Evolutionary conservation across 2,888 invertebrate species (phyloP).

Genomic region (Agrochola circellaris): DNA sequence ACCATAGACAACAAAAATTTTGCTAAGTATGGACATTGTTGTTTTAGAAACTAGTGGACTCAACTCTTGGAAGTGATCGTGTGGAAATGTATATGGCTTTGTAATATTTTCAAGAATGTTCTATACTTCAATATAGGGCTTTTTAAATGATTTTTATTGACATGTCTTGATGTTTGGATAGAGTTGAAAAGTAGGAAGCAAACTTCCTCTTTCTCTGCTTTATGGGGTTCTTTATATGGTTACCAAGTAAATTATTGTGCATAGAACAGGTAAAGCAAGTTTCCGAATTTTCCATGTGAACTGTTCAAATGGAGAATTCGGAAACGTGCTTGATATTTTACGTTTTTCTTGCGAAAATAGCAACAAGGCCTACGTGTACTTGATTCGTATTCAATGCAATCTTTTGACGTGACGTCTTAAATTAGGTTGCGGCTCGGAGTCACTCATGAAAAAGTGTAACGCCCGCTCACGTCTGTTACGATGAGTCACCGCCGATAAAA

Average conservation of each 20-base stretch:
- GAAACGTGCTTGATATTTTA: not conserved
- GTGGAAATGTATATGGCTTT: not conserved
- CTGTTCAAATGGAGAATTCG: too few species aligned
- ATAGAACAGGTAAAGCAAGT: slow-evolving; percentile 1
- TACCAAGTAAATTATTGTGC: not conserved
- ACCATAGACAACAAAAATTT: too few species aligned
- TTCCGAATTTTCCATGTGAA: not conserved
- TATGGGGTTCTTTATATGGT: not conserved
- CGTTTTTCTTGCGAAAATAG: not conserved
- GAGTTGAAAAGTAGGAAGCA: too few species aligned
- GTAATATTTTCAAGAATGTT: slow-evolving; percentile 6
- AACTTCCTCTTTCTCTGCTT: not conserved
- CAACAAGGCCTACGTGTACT: not conserved
- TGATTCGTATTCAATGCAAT: slow-evolving; percentile 1
- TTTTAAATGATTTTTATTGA: not conserved
- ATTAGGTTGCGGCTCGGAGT: too few species aligned
- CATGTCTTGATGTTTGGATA: not conserved
- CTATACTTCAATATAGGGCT: not conserved
- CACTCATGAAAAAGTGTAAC: too few species aligned
- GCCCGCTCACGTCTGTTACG: too few species aligned
- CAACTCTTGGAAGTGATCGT: not conserved
- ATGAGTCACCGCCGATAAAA: too few species aligned
- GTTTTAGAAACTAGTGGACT: too few species aligned
- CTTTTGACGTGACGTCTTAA: too few species aligned
- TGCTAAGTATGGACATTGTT: too few species aligned